Evolutionary conservation across 1,140 invertebrate genomes (phyloP).

Genomic region (Brachionus plicatilis): DNA sequence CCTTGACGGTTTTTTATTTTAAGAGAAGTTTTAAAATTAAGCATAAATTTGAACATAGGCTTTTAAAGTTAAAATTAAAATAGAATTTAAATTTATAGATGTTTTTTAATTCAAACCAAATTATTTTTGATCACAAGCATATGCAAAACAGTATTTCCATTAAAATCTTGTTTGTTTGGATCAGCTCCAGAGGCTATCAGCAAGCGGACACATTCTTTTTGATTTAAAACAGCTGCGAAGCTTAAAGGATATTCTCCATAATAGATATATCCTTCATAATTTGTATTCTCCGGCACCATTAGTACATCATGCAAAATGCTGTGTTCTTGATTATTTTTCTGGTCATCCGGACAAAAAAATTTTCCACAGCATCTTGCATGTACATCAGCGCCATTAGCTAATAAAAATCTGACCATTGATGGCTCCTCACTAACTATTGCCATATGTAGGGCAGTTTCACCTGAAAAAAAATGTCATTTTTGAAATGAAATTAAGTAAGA

Average conservation of each 20-base stretch:
- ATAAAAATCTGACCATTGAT: constrained; percentile 87
- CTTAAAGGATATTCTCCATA: constrained; percentile 94
- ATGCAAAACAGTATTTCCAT: constrained; percentile 93
- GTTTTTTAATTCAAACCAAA: constrained; percentile 52
- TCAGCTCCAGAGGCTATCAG: constrained; percentile 87
- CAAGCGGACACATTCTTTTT: constrained; percentile 91
- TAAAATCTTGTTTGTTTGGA: constrained; percentile 87
- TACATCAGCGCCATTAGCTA: constrained; percentile 82
- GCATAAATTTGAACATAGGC: constrained; percentile 88
- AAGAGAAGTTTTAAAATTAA: constrained; percentile 79
- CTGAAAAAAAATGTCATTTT: not conserved
- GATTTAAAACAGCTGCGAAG: constrained; percentile 90
- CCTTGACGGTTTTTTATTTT: constrained; percentile 77
- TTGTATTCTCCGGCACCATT: constrained; percentile 73
- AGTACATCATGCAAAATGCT: constrained; percentile 86
- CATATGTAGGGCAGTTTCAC: constrained; percentile 69
- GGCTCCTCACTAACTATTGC: constrained; percentile 97
- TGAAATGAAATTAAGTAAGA: too few relatives aligned
- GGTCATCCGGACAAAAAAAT: constrained; percentile 95
- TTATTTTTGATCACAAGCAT: constrained; percentile 95
- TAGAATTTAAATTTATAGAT: not conserved
- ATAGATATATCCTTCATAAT: constrained; percentile 91
- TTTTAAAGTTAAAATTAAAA: constrained; percentile 50
- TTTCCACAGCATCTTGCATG: constrained; percentile 70
- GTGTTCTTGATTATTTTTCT: constrained; percentile 72